A percentile compares a stretch with the other conserved stretches of the same genome.
Conservation (phyloP, 2,113 vertebrate species). For the Chloroceryle aenea region DNA sequence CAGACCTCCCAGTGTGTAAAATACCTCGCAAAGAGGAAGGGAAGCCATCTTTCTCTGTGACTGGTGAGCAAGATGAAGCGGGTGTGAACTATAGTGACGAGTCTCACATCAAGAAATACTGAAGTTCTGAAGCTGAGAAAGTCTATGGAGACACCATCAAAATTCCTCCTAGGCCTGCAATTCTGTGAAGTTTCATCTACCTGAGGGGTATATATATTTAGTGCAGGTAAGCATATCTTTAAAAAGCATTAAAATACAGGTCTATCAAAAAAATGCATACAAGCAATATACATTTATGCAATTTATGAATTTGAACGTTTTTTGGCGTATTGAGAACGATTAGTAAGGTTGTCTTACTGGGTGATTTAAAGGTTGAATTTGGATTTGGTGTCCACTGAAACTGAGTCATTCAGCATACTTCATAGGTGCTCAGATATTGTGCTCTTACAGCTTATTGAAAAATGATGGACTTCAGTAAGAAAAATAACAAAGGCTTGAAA, state of each 20-base stretch:
- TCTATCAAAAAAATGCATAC: background rate
- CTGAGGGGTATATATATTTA: background rate
- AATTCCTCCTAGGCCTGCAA: background rate
- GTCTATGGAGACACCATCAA: background rate
- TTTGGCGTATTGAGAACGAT: background rate
- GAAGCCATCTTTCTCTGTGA: background rate
- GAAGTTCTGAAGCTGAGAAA: background rate
- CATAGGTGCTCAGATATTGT: background rate
- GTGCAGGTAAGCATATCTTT: background rate
- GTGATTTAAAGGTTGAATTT: background rate
- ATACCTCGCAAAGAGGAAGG: background rate
- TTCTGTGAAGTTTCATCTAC: background rate
- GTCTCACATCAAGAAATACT: background rate
- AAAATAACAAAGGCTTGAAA: background rate
- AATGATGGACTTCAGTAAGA: background rate
- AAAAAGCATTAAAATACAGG: background rate
- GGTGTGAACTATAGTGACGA: background rate
- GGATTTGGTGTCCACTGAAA: background rate
- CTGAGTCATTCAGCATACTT: rapidly evolving
- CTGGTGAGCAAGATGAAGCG: background rate
- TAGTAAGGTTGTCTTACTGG: background rate
- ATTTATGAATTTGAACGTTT: background rate
- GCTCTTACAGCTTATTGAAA: background rate
- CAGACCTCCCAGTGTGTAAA: background rate
- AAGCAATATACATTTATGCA: background rate